Percentiles rank a stretch among this genome's conserved stretches.
Evolutionary conservation across 1,140 invertebrate genomes (phyloP).

Genomic region (Rhopalosiphum maidis): DNA sequence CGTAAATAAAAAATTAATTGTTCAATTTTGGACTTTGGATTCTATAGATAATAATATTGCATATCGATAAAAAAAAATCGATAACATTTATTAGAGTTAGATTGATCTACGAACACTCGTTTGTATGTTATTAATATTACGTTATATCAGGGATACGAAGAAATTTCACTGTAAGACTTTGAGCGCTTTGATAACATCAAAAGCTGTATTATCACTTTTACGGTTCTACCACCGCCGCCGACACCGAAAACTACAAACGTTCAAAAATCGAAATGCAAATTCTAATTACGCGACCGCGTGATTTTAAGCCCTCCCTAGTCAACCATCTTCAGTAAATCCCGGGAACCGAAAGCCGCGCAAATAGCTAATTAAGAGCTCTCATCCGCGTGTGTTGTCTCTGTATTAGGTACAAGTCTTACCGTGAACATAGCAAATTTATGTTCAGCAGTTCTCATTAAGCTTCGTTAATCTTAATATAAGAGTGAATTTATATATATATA

Average conservation of each 20-base stretch:
- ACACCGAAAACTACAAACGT: neutral
- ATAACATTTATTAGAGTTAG: neutral
- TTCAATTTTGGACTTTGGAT: neutral
- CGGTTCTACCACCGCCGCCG: neutral
- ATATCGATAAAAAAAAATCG: neutral
- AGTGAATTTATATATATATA: neutral
- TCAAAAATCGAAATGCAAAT: neutral
- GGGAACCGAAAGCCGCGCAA: neutral
- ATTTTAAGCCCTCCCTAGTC: neutral
- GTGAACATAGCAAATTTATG: neutral
- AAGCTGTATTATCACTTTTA: neutral
- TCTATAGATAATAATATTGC: neutral
- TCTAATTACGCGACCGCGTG: neutral
- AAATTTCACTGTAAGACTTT: neutral
- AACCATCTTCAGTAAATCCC: neutral
- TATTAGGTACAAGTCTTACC: neutral
- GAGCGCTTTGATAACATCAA: neutral
- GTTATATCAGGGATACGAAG: neutral
- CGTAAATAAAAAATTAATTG: neutral
- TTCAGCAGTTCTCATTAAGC: neutral
- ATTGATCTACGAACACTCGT: neutral
- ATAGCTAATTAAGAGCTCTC: neutral
- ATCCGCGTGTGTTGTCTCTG: too few relatives aligned
- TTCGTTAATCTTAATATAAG: neutral
- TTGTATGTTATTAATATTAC: neutral